Conservation (phyloP, 2,888 invertebrate genomes). For the Phyto melanocephala region DNA sequence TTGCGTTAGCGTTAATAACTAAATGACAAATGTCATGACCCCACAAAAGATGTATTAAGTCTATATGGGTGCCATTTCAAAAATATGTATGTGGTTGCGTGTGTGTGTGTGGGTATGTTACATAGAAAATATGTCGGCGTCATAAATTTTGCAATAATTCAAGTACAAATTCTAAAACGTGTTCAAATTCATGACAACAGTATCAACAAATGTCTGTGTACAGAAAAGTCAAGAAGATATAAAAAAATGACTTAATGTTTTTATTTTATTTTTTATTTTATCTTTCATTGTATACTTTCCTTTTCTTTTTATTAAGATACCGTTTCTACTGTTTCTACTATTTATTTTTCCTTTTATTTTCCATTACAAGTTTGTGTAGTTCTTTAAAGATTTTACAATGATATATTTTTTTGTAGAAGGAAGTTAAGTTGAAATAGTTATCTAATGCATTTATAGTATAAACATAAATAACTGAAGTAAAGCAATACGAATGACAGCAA, state of each 20-base stretch:
- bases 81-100: not conserved
- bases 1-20: conserved; percentile 20
- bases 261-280: not conserved
- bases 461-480: not conserved
- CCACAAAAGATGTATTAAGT: not conserved
- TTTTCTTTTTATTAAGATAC: too few relatives aligned
- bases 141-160: conserved; percentile 53
- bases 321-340: too few relatives aligned
- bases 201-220: not conserved
- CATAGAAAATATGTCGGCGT: conserved; percentile 51
- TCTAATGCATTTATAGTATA: conserved; percentile 16
- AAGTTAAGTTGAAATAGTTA: not conserved
- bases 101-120: not conserved
- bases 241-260: conserved; percentile 22
- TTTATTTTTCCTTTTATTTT: not conserved
- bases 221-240: not conserved
- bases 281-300: not conserved
- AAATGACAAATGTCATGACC: conserved; percentile 56
- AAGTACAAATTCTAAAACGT: conserved; percentile 47
- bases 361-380: not conserved
- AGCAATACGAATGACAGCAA: conserved; percentile 1
- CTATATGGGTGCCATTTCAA: not conserved
- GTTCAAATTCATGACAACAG: conserved; percentile 22
- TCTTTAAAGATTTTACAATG: not conserved
- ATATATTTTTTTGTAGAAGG: not conserved